Base-by-base conservation (phyloP, 92 coral and sea anemone genomes). In the Epizoanthus rinbou region DNA sequence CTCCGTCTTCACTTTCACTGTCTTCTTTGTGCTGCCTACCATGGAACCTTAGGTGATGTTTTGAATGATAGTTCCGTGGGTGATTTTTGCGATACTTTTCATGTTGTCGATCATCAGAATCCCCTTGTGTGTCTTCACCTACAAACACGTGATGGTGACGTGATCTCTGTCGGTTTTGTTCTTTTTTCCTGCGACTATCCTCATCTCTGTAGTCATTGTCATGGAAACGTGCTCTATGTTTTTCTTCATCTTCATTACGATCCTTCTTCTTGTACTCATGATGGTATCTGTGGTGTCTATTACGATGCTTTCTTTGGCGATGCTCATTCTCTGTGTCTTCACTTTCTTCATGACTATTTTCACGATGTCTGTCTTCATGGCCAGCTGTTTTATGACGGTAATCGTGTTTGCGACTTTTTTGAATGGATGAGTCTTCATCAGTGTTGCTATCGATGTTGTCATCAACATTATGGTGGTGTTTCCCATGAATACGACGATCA, bases 51-150 rank as follows among this genome's bases (percentile, higher is more conserved):
- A 23, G 45, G 57, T 24, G 82, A 22, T 62, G 82, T 41, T 37
- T 33, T 21, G 59, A 78, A 37, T 78, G 58, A 22, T 10, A 11
- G 71, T n/a, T 15, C 23, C 45, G 19, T 5, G 37, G 23, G 16
- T 21, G 71, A 4, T 78, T 50, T 15, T 78, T 78, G 13, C 33
- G 81, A 57, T 39, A 15, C 10, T 22, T 43, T 72, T 43, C 37
- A 23, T 19, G 22, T 15, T 22, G 35, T 5, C 16, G 82, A 43
- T 22, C 24, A 53, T 25, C 66, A 18, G 71, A 14, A 37, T 78
- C 82, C 39, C 60, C 82, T 41, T 62, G 58, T 23, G 69, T 62
- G 66, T 78, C 82, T 14, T 78, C 82, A 45, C 82, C 82, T 8
- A 78, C 82, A 45, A 78, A 78, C 19, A 78, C 82, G 4, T 39